Percentiles rank a stretch among this genome's conserved stretches.
phyloP scores from a whole-genome alignment of 2,888 invertebrate species.

The Creontiades dilutus region DNA sequence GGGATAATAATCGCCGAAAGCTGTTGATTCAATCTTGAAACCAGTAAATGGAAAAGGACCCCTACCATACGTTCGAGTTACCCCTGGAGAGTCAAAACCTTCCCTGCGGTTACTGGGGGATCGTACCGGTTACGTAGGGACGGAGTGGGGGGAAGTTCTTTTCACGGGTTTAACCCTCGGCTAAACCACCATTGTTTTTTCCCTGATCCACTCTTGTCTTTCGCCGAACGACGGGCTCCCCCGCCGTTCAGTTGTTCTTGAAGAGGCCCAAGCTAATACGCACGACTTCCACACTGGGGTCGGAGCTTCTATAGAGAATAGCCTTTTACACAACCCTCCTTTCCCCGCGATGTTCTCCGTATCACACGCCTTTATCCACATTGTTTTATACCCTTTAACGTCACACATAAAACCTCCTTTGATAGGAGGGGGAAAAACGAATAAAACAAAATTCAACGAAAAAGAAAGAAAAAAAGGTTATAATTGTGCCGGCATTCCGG shows the following conservation, averaged over 20 bases:
- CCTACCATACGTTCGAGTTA: not conserved
- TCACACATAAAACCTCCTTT: not conserved
- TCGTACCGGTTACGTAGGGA: not conserved
- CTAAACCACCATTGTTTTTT: slow-evolving; percentile 7
- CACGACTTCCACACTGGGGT: not conserved
- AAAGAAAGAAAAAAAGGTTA: slow-evolving; percentile 43
- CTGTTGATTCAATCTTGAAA: slow-evolving; percentile 56
- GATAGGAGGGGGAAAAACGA: not conserved
- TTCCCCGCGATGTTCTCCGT: not conserved
- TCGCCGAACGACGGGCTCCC: not conserved
- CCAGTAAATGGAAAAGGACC: not conserved
- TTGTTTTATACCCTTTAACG: slow-evolving; percentile 27
- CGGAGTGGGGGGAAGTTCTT: not conserved
- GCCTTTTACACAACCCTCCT: not conserved
- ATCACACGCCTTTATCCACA: not conserved
- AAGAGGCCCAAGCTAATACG: not conserved
- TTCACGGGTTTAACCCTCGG: slow-evolving; percentile 16
- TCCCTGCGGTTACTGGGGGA: not conserved
- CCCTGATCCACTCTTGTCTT: slow-evolving; percentile 10
- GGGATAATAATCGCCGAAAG: slow-evolving; percentile 48
- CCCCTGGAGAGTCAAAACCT: slow-evolving; percentile 30
- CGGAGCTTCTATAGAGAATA: not conserved
- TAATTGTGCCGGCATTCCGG: slow-evolving; percentile 71
- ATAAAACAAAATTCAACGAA: not conserved
- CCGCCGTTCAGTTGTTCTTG: slow-evolving; percentile 16